phyloP scores from a whole-genome alignment of 2,797 vertebrate genomes.

The Triplophysa bombifrons region DNA sequence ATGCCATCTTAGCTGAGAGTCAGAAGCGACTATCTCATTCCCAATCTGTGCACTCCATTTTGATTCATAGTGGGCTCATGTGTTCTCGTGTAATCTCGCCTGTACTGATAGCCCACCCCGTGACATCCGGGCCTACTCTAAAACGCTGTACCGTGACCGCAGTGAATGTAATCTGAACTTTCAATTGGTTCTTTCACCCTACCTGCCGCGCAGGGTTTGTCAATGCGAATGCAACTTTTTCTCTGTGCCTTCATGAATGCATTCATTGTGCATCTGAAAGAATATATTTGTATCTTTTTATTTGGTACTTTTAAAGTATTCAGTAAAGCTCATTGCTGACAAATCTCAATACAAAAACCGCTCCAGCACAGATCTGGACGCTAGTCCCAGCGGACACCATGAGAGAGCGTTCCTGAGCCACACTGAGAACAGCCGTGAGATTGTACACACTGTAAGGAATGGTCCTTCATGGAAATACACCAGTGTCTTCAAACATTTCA shows the following conservation, averaged over 20 bases:
- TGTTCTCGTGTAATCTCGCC: slow-evolving; percentile 47
- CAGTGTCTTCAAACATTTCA: not conserved
- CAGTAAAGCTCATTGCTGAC: slow-evolving; percentile 34
- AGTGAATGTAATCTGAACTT: slow-evolving; percentile 18
- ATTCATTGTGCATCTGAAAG: not conserved
- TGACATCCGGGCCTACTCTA: slow-evolving; percentile 33
- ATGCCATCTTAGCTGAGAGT: slow-evolving; percentile 51
- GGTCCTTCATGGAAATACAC: no score
- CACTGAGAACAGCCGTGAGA: slow-evolving; percentile 39
- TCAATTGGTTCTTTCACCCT: not conserved
- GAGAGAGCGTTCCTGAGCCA: slow-evolving; percentile 26
- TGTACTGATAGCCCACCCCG: slow-evolving; percentile 23
- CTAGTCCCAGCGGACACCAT: slow-evolving; percentile 41
- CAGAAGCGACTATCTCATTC: slow-evolving; percentile 44
- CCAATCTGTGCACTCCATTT: slow-evolving; percentile 47
- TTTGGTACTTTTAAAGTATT: slow-evolving; percentile 4
- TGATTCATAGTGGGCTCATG: slow-evolving; percentile 40
- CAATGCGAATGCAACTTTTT: not conserved
- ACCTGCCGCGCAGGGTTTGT: not conserved
- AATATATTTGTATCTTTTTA: slow-evolving; percentile 20
- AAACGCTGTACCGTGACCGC: slow-evolving; percentile 19
- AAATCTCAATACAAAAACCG: slow-evolving; percentile 45
- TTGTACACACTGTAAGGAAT: slow-evolving; percentile 59
- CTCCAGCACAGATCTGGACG: slow-evolving; percentile 68
- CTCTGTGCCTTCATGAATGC: not conserved